Evolutionary conservation across 2,888 invertebrate genomes (phyloP).

Genomic region (Idaea biselata): DNA sequence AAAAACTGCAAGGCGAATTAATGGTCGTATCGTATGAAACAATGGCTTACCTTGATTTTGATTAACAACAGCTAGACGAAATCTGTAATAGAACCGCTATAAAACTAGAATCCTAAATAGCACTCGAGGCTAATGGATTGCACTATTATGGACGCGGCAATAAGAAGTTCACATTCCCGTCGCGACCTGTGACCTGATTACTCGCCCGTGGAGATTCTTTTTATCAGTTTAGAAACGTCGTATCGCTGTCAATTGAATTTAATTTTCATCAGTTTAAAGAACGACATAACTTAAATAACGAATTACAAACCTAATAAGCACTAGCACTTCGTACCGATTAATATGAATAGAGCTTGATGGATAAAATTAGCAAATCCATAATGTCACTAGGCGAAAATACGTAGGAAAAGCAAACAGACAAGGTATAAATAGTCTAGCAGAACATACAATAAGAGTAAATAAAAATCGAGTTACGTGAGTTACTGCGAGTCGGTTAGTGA

Average conservation of each 20-base stretch:
- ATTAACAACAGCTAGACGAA: conserved; percentile 30
- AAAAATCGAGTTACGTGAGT: conserved; percentile 27
- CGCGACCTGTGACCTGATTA: conserved; percentile 55
- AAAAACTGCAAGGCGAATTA: conserved; percentile 21
- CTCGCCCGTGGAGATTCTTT: conserved; percentile 22
- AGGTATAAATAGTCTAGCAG: conserved; percentile 19
- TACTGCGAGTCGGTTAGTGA: conserved; percentile 25
- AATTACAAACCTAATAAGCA: background rate
- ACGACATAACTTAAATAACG: background rate
- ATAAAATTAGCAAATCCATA: background rate
- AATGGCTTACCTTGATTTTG: conserved; percentile 24
- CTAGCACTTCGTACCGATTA: background rate
- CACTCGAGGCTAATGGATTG: conserved; percentile 69
- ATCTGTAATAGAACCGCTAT: conserved; percentile 42
- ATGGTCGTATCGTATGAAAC: conserved; percentile 9
- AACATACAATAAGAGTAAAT: conserved; percentile 26
- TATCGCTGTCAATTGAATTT: background rate
- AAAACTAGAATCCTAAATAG: conserved; percentile 54
- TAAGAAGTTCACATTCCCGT: conserved; percentile 63
- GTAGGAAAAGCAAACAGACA: background rate
- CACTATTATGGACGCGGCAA: conserved; percentile 59
- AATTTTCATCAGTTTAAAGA: background rate
- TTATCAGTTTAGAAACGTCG: conserved; percentile 1
- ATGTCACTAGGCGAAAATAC: background rate
- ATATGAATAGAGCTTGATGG: background rate